These are phyloP conservation scores for Trematomus loennbergii DNA, from an alignment of 2,113 vertebrate genomes.

Conservation along the genomic window DNA sequence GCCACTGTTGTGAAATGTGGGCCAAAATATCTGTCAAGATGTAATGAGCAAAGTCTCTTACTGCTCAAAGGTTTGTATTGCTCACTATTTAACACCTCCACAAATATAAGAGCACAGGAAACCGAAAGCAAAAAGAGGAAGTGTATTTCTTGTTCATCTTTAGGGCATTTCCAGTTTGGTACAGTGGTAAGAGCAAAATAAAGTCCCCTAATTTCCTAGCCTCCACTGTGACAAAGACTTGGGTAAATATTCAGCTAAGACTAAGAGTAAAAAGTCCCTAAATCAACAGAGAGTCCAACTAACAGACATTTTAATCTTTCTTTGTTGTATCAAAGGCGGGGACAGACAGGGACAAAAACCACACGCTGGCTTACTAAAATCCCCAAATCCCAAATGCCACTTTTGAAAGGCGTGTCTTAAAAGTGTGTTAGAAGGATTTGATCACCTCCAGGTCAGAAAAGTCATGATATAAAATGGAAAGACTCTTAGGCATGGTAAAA, in stretches of 20 bases:
- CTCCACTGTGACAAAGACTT: constrained; percentile 16
- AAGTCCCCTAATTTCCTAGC: constrained; percentile 48
- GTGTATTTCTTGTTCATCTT: constrained; percentile 14
- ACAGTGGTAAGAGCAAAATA: not conserved
- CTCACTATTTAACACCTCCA: not conserved
- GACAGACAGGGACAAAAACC: constrained; percentile 45
- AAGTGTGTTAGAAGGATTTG: constrained; percentile 44
- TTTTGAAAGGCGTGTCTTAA: constrained; percentile 44
- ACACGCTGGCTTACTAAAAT: constrained; percentile 58
- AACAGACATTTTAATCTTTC: constrained; percentile 51
- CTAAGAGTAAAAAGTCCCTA: constrained; percentile 48
- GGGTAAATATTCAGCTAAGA: constrained; percentile 24
- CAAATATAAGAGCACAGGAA: constrained; percentile 12
- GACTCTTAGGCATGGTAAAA: constrained; percentile 25
- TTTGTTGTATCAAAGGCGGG: constrained; percentile 35
- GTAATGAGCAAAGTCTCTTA: constrained; percentile 30
- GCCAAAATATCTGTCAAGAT: constrained; percentile 18
- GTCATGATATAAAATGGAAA: constrained; percentile 44
- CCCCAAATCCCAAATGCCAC: constrained; percentile 60
- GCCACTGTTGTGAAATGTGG: constrained; percentile 57
- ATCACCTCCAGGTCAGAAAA: constrained; percentile 47
- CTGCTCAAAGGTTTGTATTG: constrained; percentile 14
- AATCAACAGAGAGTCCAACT: constrained; percentile 24
- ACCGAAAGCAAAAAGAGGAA: constrained; percentile 63
- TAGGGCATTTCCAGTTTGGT: constrained; percentile 22